A percentile compares a stretch with the other conserved stretches of the same genome.
These are phyloP conservation scores for Dynastes hyllus DNA, from an alignment of 2,888 invertebrate genomes.

Conservation along the genomic window DNA sequence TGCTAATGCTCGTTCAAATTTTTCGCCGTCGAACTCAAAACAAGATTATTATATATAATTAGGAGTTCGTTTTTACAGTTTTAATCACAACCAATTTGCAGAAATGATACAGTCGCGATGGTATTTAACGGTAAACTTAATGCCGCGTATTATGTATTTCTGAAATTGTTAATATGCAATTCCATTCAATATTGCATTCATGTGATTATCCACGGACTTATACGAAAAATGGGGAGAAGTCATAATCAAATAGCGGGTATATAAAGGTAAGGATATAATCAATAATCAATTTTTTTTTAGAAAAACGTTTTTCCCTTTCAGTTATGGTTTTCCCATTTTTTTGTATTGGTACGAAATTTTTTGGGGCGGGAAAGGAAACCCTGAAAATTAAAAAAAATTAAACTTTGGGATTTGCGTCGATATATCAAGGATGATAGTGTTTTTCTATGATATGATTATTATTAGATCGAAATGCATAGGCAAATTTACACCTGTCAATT, in stretches of 20 bases:
- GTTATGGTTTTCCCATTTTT: background rate
- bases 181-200: background rate
- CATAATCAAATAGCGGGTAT: conserved; percentile 7
- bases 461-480: no score
- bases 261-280: background rate
- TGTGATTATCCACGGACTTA: conserved; percentile 1
- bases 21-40: conserved; percentile 21
- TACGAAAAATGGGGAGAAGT: conserved; percentile 18
- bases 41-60: conserved; percentile 39
- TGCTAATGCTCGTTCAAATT: conserved; percentile 7
- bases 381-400: no score
- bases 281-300: background rate
- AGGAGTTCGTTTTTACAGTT: conserved; percentile 43
- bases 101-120: conserved; percentile 31
- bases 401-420: no score
- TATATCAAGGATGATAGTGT: no score
- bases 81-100: conserved; percentile 49
- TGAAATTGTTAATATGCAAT: conserved; percentile 33
- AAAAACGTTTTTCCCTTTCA: background rate
- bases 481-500: no score
- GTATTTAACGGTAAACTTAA: conserved; percentile 41
- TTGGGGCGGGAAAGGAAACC: no score
- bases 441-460: no score
- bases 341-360: no score
- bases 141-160: conserved; percentile 8